Conservation (phyloP, 2,888 invertebrate species). For the Heteromurus nitidus region DNA sequence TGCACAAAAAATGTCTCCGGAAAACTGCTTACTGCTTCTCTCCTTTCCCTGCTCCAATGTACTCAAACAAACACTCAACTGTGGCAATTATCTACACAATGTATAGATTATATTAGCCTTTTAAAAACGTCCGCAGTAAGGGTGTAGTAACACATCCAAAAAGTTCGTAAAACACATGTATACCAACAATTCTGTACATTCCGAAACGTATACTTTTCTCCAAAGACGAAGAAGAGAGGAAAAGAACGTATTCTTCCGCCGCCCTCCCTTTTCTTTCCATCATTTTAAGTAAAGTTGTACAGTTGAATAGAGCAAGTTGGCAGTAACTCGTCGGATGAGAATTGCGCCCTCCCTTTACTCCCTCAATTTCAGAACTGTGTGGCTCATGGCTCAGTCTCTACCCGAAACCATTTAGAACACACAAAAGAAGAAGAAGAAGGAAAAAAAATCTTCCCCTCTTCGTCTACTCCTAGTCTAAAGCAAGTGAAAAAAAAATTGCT, state of each 20-base stretch:
- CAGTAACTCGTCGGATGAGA: background rate
- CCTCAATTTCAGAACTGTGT: background rate
- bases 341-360: background rate
- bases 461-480: background rate
- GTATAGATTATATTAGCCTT: background rate
- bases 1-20: background rate
- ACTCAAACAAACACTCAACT: background rate
- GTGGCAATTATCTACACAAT: background rate
- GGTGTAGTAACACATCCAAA: background rate
- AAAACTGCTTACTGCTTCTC: background rate
- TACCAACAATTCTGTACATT: too few relatives aligned
- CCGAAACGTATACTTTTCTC: too few relatives aligned
- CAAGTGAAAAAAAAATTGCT: background rate
- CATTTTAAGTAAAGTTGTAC: too few relatives aligned
- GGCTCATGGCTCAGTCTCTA: background rate
- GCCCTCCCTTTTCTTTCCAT: background rate
- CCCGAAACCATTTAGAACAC: too few relatives aligned
- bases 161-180: background rate
- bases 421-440: background rate
- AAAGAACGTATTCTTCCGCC: background rate
- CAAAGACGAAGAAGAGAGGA: background rate
- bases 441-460: background rate
- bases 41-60: background rate
- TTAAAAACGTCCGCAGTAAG: background rate
- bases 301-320: background rate